A percentile compares a stretch with the other conserved stretches of the same genome.
Conservation (phyloP, 2,888 invertebrate species). For the Aricia artaxerxes region DNA sequence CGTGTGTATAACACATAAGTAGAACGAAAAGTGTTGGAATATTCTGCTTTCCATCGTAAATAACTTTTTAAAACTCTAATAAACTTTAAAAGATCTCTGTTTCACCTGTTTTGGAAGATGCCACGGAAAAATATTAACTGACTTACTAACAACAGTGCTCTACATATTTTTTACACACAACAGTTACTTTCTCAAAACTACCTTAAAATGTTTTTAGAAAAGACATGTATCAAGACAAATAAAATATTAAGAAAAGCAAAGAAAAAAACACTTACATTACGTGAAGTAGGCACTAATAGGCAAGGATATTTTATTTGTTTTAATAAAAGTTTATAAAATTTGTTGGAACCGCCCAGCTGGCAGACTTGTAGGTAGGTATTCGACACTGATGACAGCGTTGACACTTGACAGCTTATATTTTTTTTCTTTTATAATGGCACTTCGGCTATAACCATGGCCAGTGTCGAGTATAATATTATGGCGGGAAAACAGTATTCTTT, state of each 20-base stretch:
- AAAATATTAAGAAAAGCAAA: slow-evolving; percentile 34
- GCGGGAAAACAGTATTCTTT: too few species aligned
- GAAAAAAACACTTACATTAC: slow-evolving; percentile 48
- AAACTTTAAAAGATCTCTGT: neutral
- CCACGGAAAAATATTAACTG: slow-evolving; percentile 10
- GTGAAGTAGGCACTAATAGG: slow-evolving; percentile 41
- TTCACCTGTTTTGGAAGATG: neutral
- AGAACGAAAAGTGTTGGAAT: neutral
- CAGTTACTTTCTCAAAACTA: slow-evolving; percentile 43
- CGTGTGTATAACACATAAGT: neutral
- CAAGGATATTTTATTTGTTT: slow-evolving; percentile 38
- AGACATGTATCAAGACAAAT: neutral
- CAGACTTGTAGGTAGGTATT: slow-evolving; percentile 47
- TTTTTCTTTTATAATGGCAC: too few species aligned
- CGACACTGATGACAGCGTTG: slow-evolving; percentile 31
- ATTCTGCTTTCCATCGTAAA: neutral
- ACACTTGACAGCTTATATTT: neutral
- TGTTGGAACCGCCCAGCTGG: slow-evolving; percentile 74
- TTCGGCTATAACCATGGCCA: too few species aligned
- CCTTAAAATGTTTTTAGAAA: neutral
- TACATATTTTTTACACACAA: slow-evolving; percentile 37
- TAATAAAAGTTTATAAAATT: slow-evolving; percentile 52
- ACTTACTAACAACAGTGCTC: neutral
- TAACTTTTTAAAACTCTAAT: neutral
- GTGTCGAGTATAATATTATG: too few species aligned